These are phyloP conservation scores for Melanerpes aurifrons DNA, from an alignment of 2,113 vertebrate genomes.

Conservation along the genomic window DNA sequence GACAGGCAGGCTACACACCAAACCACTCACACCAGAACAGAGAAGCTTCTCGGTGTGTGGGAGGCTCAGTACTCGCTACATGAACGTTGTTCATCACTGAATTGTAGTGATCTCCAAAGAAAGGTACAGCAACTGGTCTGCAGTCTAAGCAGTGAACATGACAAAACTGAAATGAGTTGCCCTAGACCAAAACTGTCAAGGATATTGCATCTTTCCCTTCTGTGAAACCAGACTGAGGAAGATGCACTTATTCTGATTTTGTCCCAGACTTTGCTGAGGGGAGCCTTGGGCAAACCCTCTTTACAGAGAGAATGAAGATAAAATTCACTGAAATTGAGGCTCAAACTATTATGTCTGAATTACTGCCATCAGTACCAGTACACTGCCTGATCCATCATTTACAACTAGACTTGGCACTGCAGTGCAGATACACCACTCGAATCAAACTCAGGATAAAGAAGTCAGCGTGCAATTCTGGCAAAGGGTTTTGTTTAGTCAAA, in stretches of 20 bases:
- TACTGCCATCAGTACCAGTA: background rate
- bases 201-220: background rate
- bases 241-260: background rate
- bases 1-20: background rate
- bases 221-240: background rate
- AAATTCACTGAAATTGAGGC: background rate
- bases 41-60: background rate
- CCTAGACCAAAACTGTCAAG: background rate
- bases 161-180: background rate
- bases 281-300: background rate
- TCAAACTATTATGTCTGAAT: background rate
- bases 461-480: accelerated
- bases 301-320: background rate
- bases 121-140: background rate
- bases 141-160: background rate
- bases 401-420: background rate
- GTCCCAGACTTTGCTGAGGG: background rate
- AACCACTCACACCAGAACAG: background rate
- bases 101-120: background rate
- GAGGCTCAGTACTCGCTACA: background rate
- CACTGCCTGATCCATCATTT: background rate
- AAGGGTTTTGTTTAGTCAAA: background rate
- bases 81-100: background rate
- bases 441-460: background rate
- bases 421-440: background rate